Evolutionary conservation across 2,113 vertebrate genomes (phyloP).

Genomic region (Silurus glanis): DNA sequence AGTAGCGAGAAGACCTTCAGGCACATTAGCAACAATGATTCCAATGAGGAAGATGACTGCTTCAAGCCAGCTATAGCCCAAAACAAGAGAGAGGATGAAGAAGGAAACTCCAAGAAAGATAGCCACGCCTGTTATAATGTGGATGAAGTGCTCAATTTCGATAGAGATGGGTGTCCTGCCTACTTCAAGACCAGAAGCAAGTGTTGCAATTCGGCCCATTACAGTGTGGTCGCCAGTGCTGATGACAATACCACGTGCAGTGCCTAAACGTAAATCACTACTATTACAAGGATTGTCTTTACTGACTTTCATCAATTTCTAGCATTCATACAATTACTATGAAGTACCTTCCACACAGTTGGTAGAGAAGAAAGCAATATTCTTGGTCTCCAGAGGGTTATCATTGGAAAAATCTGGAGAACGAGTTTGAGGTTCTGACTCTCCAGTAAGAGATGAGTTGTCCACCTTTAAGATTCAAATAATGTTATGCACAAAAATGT

Average conservation of each 20-base stretch:
- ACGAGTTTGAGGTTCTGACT: constrained; percentile 78
- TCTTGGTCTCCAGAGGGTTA: constrained; percentile 76
- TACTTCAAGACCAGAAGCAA: constrained; percentile 77
- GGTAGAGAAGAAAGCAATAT: constrained; percentile 78
- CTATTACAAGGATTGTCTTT: neutral
- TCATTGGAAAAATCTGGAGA: constrained; percentile 76
- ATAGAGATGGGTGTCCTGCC: constrained; percentile 77
- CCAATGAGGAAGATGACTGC: constrained; percentile 82
- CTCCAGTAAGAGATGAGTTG: constrained; percentile 77
- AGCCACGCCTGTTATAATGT: constrained; percentile 78
- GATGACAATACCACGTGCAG: constrained; percentile 76
- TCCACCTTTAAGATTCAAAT: constrained; percentile 64
- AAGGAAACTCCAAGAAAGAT: constrained; percentile 75
- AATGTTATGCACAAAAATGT: neutral
- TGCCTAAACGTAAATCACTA: constrained; percentile 61
- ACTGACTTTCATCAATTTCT: neutral
- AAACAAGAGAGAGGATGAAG: constrained; percentile 73
- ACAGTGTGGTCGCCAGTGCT: constrained; percentile 76
- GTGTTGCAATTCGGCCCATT: constrained; percentile 79
- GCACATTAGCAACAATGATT: constrained; percentile 81
- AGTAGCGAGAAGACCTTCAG: constrained; percentile 78
- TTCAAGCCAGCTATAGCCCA: constrained; percentile 76
- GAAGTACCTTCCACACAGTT: constrained; percentile 73
- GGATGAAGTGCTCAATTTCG: constrained; percentile 80
- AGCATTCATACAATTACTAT: neutral